Conservation (phyloP, 23 tunicate species). For the Halocynthia aurantium region DNA sequence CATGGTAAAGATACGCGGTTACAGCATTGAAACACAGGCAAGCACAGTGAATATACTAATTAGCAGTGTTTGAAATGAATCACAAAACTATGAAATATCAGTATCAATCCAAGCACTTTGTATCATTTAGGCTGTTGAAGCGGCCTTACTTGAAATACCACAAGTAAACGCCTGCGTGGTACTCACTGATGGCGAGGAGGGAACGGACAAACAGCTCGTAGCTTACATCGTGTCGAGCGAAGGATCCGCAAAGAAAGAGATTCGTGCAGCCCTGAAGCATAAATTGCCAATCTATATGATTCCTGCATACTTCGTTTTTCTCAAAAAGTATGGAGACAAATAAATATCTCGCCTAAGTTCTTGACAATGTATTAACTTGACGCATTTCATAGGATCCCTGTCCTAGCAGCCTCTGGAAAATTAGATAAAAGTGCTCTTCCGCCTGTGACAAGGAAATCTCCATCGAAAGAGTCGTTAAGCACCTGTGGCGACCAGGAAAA, state of each 20-base stretch:
- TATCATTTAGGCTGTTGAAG: slow-evolving; percentile 79
- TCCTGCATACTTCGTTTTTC: slow-evolving; percentile 65
- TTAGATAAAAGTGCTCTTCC: slow-evolving; percentile 89
- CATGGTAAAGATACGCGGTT: slow-evolving; percentile 96
- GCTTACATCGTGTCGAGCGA: slow-evolving; percentile 62
- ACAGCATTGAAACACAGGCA: slow-evolving; percentile 83
- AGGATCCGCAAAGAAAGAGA: slow-evolving; percentile 41
- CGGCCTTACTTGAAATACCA: slow-evolving; percentile 51
- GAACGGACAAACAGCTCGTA: slow-evolving; percentile 79
- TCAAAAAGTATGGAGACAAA: slow-evolving; percentile 37
- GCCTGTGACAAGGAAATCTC: slow-evolving; percentile 16
- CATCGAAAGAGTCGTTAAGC: background rate
- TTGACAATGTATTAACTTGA: background rate
- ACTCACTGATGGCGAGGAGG: slow-evolving; percentile 83
- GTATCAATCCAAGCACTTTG: background rate
- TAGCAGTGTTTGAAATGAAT: too few species aligned
- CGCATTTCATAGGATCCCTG: slow-evolving; percentile 46
- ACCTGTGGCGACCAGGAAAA: background rate
- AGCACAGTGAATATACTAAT: background rate
- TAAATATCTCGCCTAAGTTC: background rate
- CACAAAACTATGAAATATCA: too few species aligned
- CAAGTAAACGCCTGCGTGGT: slow-evolving; percentile 80
- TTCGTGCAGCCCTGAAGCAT: slow-evolving; percentile 34
- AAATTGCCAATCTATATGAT: slow-evolving; percentile 89
- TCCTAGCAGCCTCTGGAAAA: slow-evolving; percentile 73